A percentile compares a stretch with the other conserved stretches of the same genome.
Conservation (phyloP, 1,140 invertebrate species). For the Drosophila teissieri region DNA sequence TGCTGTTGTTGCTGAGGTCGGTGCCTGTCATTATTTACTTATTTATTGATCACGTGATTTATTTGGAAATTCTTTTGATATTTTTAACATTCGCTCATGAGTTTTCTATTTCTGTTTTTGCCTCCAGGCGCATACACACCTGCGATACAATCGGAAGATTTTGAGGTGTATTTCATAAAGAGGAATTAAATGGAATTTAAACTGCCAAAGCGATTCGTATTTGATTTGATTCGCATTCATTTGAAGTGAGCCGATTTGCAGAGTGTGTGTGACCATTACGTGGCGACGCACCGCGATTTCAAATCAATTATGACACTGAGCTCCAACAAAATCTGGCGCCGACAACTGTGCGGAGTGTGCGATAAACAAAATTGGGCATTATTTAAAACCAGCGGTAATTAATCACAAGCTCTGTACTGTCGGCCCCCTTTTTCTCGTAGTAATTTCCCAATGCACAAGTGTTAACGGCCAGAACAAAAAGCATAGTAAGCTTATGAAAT, state of each 20-base stretch:
- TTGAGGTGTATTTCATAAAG: constrained; percentile 53
- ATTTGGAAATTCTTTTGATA: constrained; percentile 60
- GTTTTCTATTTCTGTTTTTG: constrained; percentile 65
- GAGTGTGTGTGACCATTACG: background rate
- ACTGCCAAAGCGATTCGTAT: constrained; percentile 49
- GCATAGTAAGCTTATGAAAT: constrained; percentile 6
- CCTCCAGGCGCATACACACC: constrained; percentile 29
- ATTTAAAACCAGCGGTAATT: background rate
- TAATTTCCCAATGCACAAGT: constrained; percentile 16
- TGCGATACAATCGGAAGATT: constrained; percentile 10
- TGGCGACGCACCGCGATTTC: constrained; percentile 15
- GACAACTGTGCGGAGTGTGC: constrained; percentile 1
- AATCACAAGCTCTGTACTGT: background rate
- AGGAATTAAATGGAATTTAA: constrained; percentile 69
- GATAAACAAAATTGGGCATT: background rate
- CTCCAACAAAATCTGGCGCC: constrained; percentile 28
- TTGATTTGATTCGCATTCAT: constrained; percentile 18
- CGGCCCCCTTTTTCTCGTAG: background rate
- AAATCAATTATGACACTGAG: constrained; percentile 54
- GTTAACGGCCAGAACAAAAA: constrained; percentile 18
- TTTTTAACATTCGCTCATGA: constrained; percentile 70
- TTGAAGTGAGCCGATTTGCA: constrained; percentile 60
- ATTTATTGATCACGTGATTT: constrained; percentile 73
- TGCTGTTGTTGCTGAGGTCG: constrained; percentile 11
- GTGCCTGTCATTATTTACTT: constrained; percentile 20